These are phyloP conservation scores for Macropus fuliginosus DNA, from an alignment of 2,797 vertebrate genomes.

Conservation along the genomic window DNA sequence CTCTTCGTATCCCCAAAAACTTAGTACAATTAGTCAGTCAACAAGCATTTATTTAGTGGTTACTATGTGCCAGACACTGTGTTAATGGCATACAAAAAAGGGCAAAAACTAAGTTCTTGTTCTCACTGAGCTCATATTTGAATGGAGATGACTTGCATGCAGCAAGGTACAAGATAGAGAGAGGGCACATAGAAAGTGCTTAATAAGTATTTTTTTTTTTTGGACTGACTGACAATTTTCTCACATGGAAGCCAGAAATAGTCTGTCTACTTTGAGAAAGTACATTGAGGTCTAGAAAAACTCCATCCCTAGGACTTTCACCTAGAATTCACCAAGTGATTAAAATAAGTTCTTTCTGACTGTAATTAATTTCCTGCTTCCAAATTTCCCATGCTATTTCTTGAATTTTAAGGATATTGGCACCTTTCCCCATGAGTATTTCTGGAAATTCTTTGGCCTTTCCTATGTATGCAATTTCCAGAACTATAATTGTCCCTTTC, in stretches of 20 bases:
- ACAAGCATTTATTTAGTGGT: neutral
- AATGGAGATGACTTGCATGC: neutral
- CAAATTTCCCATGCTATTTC: conserved; percentile 9
- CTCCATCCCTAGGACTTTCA: neutral
- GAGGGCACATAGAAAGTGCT: neutral
- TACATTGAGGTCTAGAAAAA: neutral
- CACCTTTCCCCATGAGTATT: neutral
- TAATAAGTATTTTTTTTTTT: neutral
- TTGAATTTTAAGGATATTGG: neutral
- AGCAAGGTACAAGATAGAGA: neutral
- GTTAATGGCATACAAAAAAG: neutral
- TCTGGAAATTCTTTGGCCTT: neutral
- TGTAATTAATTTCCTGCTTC: neutral
- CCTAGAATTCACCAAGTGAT: neutral
- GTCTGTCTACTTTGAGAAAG: neutral
- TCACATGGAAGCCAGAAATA: neutral
- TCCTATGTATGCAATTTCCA: neutral
- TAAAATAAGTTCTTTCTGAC: neutral
- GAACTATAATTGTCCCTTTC: neutral
- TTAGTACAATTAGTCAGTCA: neutral
- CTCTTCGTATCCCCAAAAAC: neutral
- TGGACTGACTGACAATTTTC: neutral
- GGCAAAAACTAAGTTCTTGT: neutral
- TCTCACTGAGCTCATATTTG: neutral
- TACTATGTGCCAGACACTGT: neutral